Conservation (phyloP, 2,888 invertebrate genomes). For the Ectropis crepuscularia region DNA sequence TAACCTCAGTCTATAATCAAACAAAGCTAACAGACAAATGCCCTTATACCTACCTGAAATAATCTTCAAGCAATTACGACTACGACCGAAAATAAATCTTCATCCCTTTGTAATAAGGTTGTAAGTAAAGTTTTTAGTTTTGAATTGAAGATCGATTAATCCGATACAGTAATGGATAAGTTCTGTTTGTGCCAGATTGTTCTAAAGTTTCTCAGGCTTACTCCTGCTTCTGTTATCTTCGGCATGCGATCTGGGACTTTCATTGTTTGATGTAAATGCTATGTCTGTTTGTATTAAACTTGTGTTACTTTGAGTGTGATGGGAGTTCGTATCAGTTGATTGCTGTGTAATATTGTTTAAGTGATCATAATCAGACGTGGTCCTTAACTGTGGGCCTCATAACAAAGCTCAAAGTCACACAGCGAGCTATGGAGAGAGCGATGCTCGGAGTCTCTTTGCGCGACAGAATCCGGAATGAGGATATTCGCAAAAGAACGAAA, state of each 20-base stretch:
- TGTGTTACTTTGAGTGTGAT: conserved; percentile 13
- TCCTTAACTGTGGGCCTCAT: too few species aligned
- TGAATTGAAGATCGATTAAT: conserved; percentile 52
- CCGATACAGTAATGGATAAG: conserved; percentile 62
- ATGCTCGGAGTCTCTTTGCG: too few species aligned
- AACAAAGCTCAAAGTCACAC: too few species aligned
- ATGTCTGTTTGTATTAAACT: conserved; percentile 16
- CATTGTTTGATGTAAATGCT: conserved; percentile 38
- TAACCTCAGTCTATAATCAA: conserved; percentile 27
- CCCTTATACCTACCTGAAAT: conserved; percentile 13
- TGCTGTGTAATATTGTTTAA: not conserved
- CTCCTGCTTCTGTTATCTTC: conserved; percentile 46
- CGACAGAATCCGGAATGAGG: too few species aligned
- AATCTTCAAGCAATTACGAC: not conserved
- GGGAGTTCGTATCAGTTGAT: conserved; percentile 16
- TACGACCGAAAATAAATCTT: conserved; percentile 5
- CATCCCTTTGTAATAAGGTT: not conserved
- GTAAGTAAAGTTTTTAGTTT: not conserved
- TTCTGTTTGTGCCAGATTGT: conserved; percentile 61
- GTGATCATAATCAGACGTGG: too few species aligned
- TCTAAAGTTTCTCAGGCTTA: conserved; percentile 46
- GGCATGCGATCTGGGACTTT: conserved; percentile 44
- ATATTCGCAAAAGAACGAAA: too few species aligned
- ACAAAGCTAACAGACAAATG: conserved; percentile 33
- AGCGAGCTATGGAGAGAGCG: too few species aligned